Percentiles rank a stretch among this genome's conserved stretches.
Evolutionary conservation across 2,888 invertebrate species (phyloP).

Genomic region (Cantharis rustica): DNA sequence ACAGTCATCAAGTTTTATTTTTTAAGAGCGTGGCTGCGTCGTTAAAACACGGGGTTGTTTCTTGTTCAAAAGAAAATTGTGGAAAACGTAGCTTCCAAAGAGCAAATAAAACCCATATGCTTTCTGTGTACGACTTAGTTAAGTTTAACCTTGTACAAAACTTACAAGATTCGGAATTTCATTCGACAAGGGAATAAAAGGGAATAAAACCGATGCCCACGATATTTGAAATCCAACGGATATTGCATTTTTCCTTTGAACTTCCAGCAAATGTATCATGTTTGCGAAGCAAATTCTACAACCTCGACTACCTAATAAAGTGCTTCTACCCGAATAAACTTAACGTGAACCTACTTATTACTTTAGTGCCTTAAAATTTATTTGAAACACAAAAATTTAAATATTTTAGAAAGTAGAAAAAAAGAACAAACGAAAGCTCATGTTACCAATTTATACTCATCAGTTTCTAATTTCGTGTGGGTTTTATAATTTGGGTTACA

Average conservation of each 20-base stretch:
- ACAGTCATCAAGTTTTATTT: background rate
- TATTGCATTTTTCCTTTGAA: constrained; percentile 51
- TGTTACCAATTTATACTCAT: background rate
- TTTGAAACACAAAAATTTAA: background rate
- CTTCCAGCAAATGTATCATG: constrained; percentile 43
- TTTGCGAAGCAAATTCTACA: constrained; percentile 38
- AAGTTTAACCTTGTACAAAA: constrained; percentile 13
- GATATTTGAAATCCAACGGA: constrained; percentile 47
- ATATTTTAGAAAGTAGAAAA: background rate
- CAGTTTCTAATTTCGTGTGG: background rate
- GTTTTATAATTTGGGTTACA: constrained; percentile 16
- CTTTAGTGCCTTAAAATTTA: background rate
- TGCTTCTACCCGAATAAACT: constrained; percentile 38
- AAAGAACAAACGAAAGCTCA: background rate
- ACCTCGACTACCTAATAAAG: constrained; percentile 34
- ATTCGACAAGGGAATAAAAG: constrained; percentile 33
- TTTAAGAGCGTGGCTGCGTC: background rate
- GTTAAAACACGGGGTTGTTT: background rate
- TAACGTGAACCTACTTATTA: constrained; percentile 27
- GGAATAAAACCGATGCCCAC: constrained; percentile 44
- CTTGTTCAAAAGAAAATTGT: background rate
- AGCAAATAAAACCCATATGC: constrained; percentile 6
- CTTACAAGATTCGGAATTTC: constrained; percentile 11
- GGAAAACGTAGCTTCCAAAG: constrained; percentile 1
- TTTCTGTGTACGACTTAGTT: constrained; percentile 13